Evolutionary conservation across 2,797 vertebrate genomes (phyloP), one percentile per base, ranked within the genome.

Genomic region (Sparus aurata): DNA sequence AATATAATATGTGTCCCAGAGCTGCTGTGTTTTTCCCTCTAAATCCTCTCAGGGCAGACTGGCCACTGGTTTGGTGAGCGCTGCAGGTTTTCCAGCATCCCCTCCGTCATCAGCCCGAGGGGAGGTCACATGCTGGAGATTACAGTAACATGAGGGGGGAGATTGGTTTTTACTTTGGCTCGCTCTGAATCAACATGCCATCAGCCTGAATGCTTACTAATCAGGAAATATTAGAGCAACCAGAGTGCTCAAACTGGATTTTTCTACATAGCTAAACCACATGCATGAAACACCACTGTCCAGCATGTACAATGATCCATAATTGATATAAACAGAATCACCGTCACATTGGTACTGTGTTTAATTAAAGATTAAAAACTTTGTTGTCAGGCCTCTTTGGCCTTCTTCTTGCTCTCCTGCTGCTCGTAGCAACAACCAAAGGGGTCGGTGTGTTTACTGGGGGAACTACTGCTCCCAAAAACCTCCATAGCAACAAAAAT

Each of bases 91-190:
- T 84, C 83, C 85, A 79, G 73, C 82, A 66, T 85, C 76, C 76
- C 27, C 83, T 84, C 75, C 73, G 50, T 83, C 84, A 86, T 82
- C 83, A 13, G 67, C 23, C 57, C 7, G 65, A 65, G 71, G 53
- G 60, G 74, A 89, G 83, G 90, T 93, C 93, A 93, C 93, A 94
- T 94, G 93, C 82, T 54, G 79, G 59, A 91, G 93, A 94, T 94
- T 94, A 94, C 85, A 87, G 87, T 84, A 86, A 86, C 84, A 85
- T 88, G 85, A 87, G 87, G 85, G 85, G 85, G 58, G 79, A 84
- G 87, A 86, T 92, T 87, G 90, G 53, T 86, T 90, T 92, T 88
- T 86, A 66, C 77, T 87, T 78, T 81, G 80, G 84, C 73, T 84
- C 46, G 7, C 80, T 81, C 72, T 83, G 72, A 91, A 84, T 78